Base-by-base conservation (phyloP, 2,888 invertebrate genomes). In the Limnephilus rhombicus region DNA sequence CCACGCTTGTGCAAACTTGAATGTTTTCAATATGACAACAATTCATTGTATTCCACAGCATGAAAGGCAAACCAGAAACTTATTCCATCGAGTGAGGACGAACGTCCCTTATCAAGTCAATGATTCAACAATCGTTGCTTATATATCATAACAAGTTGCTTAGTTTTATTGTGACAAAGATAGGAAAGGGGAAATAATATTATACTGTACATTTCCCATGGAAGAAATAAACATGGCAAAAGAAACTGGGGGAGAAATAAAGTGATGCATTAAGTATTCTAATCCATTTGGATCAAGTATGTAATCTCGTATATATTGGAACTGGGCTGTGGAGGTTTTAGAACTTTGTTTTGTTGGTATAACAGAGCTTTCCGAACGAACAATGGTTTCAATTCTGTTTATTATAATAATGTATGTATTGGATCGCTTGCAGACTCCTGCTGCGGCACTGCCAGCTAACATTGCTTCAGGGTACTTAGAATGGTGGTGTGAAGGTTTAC, bases 391-490 rank as follows among this genome's bases (percentile, higher is more conserved):
- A 68, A 68, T 68, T 68, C 68, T 68, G 68, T 68, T 68, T 68
- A 68, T 68, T 68, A 68, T 68, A 68, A 68, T 24, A 68, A 68
- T 49, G 29, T 82, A 86, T 86, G 85, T 85, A 85, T 53, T 37
- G 85, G 49, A 68, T 45, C 68, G 90, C 90, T 90, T 90, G 90
- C 85, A 80, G 85, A 90, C 24, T 68, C 68, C 68, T 24, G 88
- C 88, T 89, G 87, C 49, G 31, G 90, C 90, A 90, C 90, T n/a
- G 88, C 37, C 68, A 37, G 90, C 90, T 90, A 90, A 90, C 85
- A 90, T 85, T 85, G 90, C 90, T 90, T 90, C 90, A 90, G 90
- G 90, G 90, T 90, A 90, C 53, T 80, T 80, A 90, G 53, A 90
- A 82, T 37, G 90, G 68, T 34, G 68, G 83, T 83, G 53, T 90